Base-by-base conservation (phyloP, 2,888 invertebrate species). In the Mimumesa dahlbomi region DNA sequence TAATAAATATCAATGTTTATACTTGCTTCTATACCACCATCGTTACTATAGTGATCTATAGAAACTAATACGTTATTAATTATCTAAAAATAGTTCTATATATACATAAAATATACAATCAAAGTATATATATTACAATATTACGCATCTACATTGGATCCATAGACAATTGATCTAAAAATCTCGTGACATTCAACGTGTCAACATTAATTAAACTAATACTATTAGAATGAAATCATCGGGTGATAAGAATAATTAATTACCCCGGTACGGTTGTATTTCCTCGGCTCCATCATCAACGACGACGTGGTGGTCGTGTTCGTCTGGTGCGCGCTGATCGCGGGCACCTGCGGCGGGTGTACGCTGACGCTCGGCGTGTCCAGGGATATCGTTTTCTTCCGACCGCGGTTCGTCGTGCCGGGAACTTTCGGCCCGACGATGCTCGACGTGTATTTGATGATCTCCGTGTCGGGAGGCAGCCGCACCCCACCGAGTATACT, bases 371-470 rank as follows among this genome's bases (percentile, higher is more conserved):
- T 91, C 74, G 94, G 93, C 73, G 95, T 95, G 90, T 96, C 96
- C 82, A 96, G 90, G 0, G 96, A 96, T 87, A 96, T 96, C 52
- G 96, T 96, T 92, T 96, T 96, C 92, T 96, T 96, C 65, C 96
- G 92, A 63, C 96, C 96, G 52, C 96, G 92, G 85, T 95, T 95
- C 79, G 95, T 96, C 71, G 94, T 94, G 69, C 96, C 95, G 11
- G 95, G 94, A 75, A 95, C 92, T 92, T 96, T 96, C 62, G 96
- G 95, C 67, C 96, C 96, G 79, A 95, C 94, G 84, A 96, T 93
- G 66, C 95, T 95, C 77, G 96, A 96, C 77, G 96, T 96, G 89
- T 96, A 96, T 90, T 96, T 96, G 87, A 96, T 96, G 76, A 96
- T 96, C 91, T 96, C 96, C 45, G 96, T 96, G 87, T 96, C 96